These are phyloP conservation scores for Serranus cabrilla DNA, from an alignment of 2,797 vertebrate species.

Conservation along the genomic window DNA sequence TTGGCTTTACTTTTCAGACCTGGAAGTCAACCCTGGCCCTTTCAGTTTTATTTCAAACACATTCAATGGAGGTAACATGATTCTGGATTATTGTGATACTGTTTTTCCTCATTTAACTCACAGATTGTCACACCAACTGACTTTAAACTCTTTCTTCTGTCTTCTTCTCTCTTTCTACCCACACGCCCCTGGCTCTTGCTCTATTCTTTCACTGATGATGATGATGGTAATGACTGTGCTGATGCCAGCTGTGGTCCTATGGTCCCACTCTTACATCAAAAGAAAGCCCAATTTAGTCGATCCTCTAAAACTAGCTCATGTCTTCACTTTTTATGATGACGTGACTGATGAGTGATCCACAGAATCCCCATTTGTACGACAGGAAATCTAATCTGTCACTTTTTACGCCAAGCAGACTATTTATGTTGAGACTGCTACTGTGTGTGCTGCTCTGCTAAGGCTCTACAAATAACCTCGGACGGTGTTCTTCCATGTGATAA, in stretches of 20 bases:
- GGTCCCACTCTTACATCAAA: slow-evolving; percentile 26
- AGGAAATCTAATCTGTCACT: slow-evolving; percentile 69
- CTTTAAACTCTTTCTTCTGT: not conserved
- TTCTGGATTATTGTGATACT: not conserved
- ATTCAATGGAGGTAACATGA: not conserved
- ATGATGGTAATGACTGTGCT: not conserved
- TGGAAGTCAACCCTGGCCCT: too few relatives aligned
- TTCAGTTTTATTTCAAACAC: not conserved
- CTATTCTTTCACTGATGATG: slow-evolving; percentile 19
- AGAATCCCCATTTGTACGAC: slow-evolving; percentile 51
- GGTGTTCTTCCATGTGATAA: slow-evolving; percentile 42
- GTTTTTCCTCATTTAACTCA: slow-evolving; percentile 20
- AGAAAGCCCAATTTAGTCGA: slow-evolving; percentile 28
- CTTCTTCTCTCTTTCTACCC: not conserved
- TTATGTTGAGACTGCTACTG: slow-evolving; percentile 66
- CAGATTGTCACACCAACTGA: slow-evolving; percentile 2
- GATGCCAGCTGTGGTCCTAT: slow-evolving; percentile 8
- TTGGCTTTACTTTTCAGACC: too few relatives aligned
- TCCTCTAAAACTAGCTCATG: slow-evolving; percentile 36
- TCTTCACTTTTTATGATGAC: slow-evolving; percentile 45
- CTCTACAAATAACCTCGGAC: slow-evolving; percentile 63
- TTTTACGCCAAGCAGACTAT: slow-evolving; percentile 64
- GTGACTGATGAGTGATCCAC: slow-evolving; percentile 41
- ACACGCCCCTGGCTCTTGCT: slow-evolving; percentile 1
- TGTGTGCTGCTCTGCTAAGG: slow-evolving; percentile 60